phyloP scores from a whole-genome alignment of 2,113 vertebrate species.

The Aptenodytes patagonicus region DNA sequence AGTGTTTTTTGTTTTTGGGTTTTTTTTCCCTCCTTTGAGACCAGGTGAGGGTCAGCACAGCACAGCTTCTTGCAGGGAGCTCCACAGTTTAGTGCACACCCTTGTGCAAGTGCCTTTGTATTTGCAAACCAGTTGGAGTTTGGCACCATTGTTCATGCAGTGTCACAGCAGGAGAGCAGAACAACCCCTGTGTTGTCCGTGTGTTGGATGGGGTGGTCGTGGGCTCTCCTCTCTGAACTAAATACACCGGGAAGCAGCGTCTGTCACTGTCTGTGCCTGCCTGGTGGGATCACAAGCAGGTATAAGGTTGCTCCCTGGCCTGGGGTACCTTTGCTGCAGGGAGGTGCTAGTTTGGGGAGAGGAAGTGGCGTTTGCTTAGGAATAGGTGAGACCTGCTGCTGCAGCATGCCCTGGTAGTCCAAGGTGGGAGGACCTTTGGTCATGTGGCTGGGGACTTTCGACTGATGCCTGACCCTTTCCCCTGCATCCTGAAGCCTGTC shows the following conservation, averaged over 20 bases:
- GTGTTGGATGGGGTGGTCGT: background rate
- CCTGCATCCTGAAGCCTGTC: background rate
- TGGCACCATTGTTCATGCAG: background rate
- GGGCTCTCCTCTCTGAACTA: background rate
- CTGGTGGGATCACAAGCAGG: background rate
- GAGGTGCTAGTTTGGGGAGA: background rate
- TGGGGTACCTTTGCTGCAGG: background rate
- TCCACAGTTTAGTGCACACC: background rate
- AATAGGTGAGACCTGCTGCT: background rate
- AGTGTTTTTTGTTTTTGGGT: background rate
- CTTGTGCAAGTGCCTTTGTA: background rate
- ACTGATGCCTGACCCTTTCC: background rate
- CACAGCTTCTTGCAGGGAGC: background rate
- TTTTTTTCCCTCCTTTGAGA: background rate
- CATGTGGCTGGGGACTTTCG: background rate
- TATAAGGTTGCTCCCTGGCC: fast-evolving
- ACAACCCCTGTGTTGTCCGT: fast-evolving
- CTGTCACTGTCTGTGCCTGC: background rate
- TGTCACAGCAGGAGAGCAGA: background rate
- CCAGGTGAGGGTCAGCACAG: background rate
- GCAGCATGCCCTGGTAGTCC: background rate
- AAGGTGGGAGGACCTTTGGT: background rate
- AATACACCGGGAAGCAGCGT: background rate
- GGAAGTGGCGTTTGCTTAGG: background rate
- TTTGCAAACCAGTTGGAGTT: background rate